A percentile compares a stretch with the other conserved stretches of the same genome.
Conservation (phyloP, 2,113 vertebrate species). For the Urocitellus parryii region DNA sequence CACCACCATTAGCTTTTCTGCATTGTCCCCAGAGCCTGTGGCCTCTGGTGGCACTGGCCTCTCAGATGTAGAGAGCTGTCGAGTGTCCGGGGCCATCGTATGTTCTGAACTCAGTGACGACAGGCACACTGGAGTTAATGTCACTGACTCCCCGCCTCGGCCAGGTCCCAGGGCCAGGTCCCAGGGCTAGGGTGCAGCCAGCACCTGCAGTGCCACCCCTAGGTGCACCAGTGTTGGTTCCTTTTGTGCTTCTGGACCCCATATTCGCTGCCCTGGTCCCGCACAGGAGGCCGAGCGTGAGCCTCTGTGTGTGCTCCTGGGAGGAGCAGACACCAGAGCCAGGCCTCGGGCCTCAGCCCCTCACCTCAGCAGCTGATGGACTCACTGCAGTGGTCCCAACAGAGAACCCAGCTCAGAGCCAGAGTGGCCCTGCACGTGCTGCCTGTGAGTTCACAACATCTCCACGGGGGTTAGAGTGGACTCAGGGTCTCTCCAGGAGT, state of each 20-base stretch:
- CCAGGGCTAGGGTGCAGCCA: too few species aligned
- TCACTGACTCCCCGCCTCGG: not conserved
- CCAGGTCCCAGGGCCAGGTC: not conserved
- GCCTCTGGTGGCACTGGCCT: too few species aligned
- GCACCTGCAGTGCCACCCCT: too few species aligned
- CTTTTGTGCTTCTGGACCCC: not conserved
- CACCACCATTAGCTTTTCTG: too few species aligned
- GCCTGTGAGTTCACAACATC: not conserved
- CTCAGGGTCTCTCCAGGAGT: not conserved
- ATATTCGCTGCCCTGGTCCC: not conserved
- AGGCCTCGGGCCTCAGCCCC: too few species aligned
- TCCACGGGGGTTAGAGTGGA: too few species aligned
- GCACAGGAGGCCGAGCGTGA: not conserved
- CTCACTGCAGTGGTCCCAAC: not conserved
- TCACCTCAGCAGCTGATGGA: not conserved
- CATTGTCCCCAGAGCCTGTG: too few species aligned
- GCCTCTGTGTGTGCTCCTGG: too few species aligned
- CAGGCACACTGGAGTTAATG: not conserved
- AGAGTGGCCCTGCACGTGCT: accelerated
- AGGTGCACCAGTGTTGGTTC: too few species aligned
- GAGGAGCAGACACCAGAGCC: not conserved
- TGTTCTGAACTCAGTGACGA: not conserved
- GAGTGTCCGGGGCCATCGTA: not conserved
- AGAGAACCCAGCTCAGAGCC: not conserved
- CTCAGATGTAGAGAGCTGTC: not conserved